Conservation (phyloP, 2,888 invertebrate genomes). For the Orthonychiurus folsomi region DNA sequence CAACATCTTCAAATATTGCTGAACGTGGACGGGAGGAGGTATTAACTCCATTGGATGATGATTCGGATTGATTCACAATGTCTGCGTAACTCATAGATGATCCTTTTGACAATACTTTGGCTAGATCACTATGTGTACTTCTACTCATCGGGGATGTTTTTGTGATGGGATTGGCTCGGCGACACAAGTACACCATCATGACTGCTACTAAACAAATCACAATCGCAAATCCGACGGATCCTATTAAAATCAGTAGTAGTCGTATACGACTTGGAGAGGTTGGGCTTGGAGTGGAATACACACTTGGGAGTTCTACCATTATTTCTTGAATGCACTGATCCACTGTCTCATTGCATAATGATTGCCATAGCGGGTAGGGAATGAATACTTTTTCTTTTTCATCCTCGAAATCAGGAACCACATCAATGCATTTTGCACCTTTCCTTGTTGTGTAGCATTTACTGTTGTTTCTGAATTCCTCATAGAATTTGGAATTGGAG, state of each 20-base stretch:
- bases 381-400: slow-evolving; percentile 12
- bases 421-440: slow-evolving; percentile 24
- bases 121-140: not conserved
- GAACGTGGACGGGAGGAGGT: slow-evolving; percentile 21
- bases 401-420: slow-evolving; percentile 14
- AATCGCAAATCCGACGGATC: slow-evolving; percentile 33
- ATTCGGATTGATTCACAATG: slow-evolving; percentile 14
- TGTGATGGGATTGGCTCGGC: slow-evolving; percentile 16
- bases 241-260: slow-evolving; percentile 35
- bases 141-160: not conserved
- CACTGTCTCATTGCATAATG: slow-evolving; percentile 25
- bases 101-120: not conserved
- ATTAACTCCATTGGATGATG: not conserved
- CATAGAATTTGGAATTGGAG: slow-evolving; percentile 32
- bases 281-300: slow-evolving; percentile 28
- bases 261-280: slow-evolving; percentile 26
- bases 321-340: slow-evolving; percentile 33
- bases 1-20: slow-evolving; percentile 34
- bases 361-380: slow-evolving; percentile 17
- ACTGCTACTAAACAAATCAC: slow-evolving; percentile 32
- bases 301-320: slow-evolving; percentile 24
- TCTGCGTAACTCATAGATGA: slow-evolving; percentile 16
- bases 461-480: slow-evolving; percentile 33
- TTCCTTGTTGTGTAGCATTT: slow-evolving; percentile 30
- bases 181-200: slow-evolving; percentile 33